Evolutionary conservation across 2,797 vertebrate genomes (phyloP).

Genomic region (Antennarius maculatus): DNA sequence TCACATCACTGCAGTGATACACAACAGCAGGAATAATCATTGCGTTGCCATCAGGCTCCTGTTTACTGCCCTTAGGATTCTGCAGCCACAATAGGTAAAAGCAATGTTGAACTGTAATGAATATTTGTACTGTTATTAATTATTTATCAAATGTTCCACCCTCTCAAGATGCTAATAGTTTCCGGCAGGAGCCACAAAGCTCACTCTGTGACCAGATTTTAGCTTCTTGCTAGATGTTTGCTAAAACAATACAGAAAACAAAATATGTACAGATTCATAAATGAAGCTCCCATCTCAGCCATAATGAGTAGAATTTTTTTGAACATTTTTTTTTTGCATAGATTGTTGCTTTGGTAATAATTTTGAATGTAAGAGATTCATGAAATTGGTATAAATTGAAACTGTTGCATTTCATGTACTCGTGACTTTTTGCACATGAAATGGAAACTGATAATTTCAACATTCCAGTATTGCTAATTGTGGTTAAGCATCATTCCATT

Average conservation of each 20-base stretch:
- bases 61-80: slow-evolving; percentile 52
- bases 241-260: slow-evolving; percentile 6
- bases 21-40: slow-evolving; percentile 57
- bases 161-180: slow-evolving; percentile 76
- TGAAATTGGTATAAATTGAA: slow-evolving; percentile 40
- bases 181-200: slow-evolving; percentile 62
- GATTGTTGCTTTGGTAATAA: slow-evolving; percentile 3
- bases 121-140: slow-evolving; percentile 73
- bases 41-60: slow-evolving; percentile 55
- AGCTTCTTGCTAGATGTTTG: slow-evolving; percentile 26
- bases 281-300: slow-evolving; percentile 4
- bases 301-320: background rate
- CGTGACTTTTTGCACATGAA: slow-evolving; percentile 61
- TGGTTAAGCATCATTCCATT: slow-evolving; percentile 34
- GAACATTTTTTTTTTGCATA: background rate
- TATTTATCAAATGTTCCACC: slow-evolving; percentile 78
- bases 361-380: slow-evolving; percentile 13
- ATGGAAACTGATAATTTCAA: slow-evolving; percentile 50
- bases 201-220: slow-evolving; percentile 58
- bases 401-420: slow-evolving; percentile 66
- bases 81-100: slow-evolving; percentile 62
- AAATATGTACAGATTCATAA: background rate
- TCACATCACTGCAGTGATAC: slow-evolving; percentile 49
- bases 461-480: slow-evolving; percentile 62
- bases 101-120: slow-evolving; percentile 58